Evolutionary conservation across 2,113 vertebrate genomes (phyloP).

Genomic region (Lathamus discolor): DNA sequence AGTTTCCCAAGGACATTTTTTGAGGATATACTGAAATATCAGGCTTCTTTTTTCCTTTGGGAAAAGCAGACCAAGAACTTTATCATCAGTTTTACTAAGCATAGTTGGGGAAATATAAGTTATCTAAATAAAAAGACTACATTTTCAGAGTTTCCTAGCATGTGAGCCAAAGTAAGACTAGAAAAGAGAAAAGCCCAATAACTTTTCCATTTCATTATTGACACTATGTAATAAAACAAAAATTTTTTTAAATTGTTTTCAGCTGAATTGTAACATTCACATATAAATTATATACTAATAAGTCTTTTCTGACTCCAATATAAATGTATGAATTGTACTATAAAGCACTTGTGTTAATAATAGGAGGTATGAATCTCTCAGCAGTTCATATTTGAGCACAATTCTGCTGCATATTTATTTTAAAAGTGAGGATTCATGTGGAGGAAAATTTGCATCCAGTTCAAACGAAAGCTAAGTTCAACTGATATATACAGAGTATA

Average conservation of each 20-base stretch:
- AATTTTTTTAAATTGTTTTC: neutral
- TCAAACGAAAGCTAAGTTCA: neutral
- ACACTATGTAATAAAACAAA: neutral
- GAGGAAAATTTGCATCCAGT: neutral
- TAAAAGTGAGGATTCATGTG: neutral
- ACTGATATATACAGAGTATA: neutral
- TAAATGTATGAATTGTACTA: neutral
- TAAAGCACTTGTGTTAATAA: neutral
- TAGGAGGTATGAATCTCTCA: neutral
- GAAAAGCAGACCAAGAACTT: neutral
- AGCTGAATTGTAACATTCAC: neutral
- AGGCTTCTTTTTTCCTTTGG: neutral
- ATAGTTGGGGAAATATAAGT: neutral
- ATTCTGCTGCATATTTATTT: neutral
- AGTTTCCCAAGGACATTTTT: neutral
- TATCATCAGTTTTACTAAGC: neutral
- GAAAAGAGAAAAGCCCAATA: neutral
- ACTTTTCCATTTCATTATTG: neutral
- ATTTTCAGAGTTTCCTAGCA: neutral
- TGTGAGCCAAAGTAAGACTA: neutral
- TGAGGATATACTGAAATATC: neutral
- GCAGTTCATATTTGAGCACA: neutral
- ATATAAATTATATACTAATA: neutral
- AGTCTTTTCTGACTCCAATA: neutral
- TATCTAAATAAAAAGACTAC: neutral